These are phyloP conservation scores for Coluber constrictor DNA, from an alignment of 2,797 vertebrate species.

Conservation along the genomic window DNA sequence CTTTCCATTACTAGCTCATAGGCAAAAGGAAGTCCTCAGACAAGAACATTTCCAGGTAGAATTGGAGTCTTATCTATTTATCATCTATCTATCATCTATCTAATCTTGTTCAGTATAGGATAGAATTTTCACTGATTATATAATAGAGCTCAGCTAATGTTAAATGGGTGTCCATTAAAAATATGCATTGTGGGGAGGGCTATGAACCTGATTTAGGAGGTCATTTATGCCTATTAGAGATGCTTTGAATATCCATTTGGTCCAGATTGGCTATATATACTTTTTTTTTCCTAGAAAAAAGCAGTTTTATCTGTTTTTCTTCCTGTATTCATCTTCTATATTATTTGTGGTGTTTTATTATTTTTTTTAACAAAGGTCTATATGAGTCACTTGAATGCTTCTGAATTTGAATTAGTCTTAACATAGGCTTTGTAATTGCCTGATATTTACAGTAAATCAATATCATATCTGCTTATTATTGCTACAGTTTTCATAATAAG, in stretches of 20 bases:
- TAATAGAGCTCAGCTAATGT: not conserved
- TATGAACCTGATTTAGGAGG: not conserved
- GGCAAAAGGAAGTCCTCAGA: not conserved
- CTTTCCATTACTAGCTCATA: too few relatives aligned
- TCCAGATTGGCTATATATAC: not conserved
- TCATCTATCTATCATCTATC: not conserved
- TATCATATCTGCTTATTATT: conserved; percentile 4
- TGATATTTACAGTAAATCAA: not conserved
- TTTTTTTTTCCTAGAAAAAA: not conserved
- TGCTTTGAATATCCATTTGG: not conserved
- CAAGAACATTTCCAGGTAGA: not conserved
- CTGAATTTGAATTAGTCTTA: not conserved
- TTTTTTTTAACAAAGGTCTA: not conserved
- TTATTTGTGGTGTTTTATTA: not conserved
- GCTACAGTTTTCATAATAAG: conserved; percentile 8
- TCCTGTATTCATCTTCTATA: not conserved
- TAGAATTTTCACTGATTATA: not conserved
- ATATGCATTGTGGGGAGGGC: not conserved
- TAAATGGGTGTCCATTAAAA: not conserved
- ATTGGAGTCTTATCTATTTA: not conserved
- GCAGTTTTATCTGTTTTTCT: not conserved
- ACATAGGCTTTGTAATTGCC: not conserved
- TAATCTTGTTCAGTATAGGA: not conserved
- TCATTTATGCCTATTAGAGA: not conserved
- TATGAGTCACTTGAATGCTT: not conserved